Percentiles rank a stretch among this genome's conserved stretches.
Conservation (phyloP, 2,797 vertebrate species). For the Eospalax fontanierii region DNA sequence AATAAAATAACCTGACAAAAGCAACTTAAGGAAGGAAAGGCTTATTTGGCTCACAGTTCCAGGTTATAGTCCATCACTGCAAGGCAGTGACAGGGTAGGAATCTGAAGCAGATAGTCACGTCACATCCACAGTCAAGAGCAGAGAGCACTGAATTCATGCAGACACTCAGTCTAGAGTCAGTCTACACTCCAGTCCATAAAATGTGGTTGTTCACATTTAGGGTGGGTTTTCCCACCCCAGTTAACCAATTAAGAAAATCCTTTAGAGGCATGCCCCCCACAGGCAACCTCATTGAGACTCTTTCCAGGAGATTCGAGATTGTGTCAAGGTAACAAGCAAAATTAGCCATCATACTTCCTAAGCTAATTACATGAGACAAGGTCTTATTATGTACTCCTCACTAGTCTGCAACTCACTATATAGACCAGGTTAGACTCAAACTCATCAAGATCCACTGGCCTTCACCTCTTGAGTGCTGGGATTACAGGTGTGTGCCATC, state of each 20-base stretch:
- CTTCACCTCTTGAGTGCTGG: no score
- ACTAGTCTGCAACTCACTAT: no score
- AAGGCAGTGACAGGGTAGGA: background rate
- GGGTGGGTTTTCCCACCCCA: background rate
- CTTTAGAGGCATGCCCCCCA: background rate
- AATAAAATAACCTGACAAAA: background rate
- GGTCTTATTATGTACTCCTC: no score
- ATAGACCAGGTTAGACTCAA: no score
- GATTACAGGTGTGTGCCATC: no score
- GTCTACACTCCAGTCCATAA: background rate
- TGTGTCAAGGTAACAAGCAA: background rate
- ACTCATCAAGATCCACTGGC: no score
- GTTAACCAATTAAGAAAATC: background rate
- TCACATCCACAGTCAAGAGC: background rate
- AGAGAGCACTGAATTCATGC: background rate
- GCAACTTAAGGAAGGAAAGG: background rate
- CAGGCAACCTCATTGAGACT: background rate
- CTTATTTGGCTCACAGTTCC: background rate
- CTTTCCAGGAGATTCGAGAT: background rate
- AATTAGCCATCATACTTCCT: background rate
- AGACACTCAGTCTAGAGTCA: background rate
- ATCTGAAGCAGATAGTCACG: background rate
- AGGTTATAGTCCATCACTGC: background rate
- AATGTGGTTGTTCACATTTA: background rate
- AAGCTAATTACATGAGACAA: background rate